Base-by-base conservation (phyloP, 2,797 vertebrate genomes). In the Danio tinwini region DNA sequence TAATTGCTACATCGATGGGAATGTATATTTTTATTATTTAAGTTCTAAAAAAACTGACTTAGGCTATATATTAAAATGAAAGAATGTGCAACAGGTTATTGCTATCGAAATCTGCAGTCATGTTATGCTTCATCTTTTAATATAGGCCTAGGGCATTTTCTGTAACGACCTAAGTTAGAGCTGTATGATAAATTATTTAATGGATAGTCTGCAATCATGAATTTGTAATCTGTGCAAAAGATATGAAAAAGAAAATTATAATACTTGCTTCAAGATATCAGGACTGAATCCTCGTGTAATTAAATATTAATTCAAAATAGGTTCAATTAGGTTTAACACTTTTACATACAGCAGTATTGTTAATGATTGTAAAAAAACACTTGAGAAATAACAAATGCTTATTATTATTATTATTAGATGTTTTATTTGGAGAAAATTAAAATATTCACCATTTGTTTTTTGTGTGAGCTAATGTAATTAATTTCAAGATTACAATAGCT, bases 51-150 rank as follows among this genome's bases (percentile, higher is more conserved):
- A 2, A 42, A 59, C 29, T 37, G 6, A 29, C 29, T 29, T 59
- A n/a, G n/a, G n/a, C n/a, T n/a, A 10, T 53, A 17, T 53, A 12
- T 70, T 55, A 11, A n/a, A 71, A 55, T 71, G 14, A 42, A 55
- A 21, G 0, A 19, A 55, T 5, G 3, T 42, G 10, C 68, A 9
- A 55, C n/a, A 70, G 12, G 68, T 70, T 42, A 8, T 9, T 19
- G 40, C n/a, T 13, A 21, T 12, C 9, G 42, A 5, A 14, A 5
- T 45, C 44, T 6, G 5, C n/a, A 42, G 29, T 14, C 7, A 40
- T 50, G 1, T 47, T 11, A 10, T 45, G 6, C 5, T 37, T 67
- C 3, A 29, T 17, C n/a, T 21, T 19, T 50, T 40, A 45, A 2
- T 14, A 45, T 4, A 19, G 7, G 0, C 29, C 29, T 29, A 29